Evolutionary conservation across 1,140 invertebrate species (phyloP), one percentile per base, ranked within the genome.

Genomic region (Saccostrea cuccullata): DNA sequence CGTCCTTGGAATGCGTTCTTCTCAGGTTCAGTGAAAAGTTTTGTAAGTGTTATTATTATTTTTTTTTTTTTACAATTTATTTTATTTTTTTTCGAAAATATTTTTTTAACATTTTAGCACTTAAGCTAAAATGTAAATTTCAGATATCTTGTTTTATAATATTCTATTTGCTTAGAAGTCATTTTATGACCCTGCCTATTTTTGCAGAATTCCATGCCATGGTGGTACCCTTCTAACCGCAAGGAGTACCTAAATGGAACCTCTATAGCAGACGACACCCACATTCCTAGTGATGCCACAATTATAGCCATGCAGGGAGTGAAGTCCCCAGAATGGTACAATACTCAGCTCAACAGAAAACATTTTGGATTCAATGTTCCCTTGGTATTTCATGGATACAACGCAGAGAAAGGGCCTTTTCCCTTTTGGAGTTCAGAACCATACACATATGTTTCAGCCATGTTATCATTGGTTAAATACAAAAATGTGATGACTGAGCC

Each of bases 401-500:
- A 93, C 84, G 88, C 87, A 26, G 88, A 92, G 20, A 70, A 86
- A 15, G 85, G 67, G 40, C 90, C 84, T 23, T 92, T 92, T 82
- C 92, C 92, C 1, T 93, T 93, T 67, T 93, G 92, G 92, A 91
- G 86, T 56, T 92, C 92, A 6, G 88, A 91, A 15, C 89, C 92
- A 2, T 93, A 92, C 47, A 93, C 92, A 5, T 92, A 93, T 73
- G 91, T 91, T 2, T 91, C 89, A 0, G 87, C 91, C 6, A 88
- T 92, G 83, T 85, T 93, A 73, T 91, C 92, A 56, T 77, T 93
- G 73, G 70, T 91, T 3, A 92, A 91, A 55, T 93, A 87, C 30
- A 86, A 86, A 26, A 93, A 26, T 36, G 26, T 77, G 30, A 30
- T 26, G 15, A 30, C 0, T 5, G 30, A 36, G 30, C 30, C 30